Evolutionary conservation across 1,140 invertebrate species (phyloP), one percentile per base, ranked within the genome.

Genomic region (Alviniconcha marisindica): DNA sequence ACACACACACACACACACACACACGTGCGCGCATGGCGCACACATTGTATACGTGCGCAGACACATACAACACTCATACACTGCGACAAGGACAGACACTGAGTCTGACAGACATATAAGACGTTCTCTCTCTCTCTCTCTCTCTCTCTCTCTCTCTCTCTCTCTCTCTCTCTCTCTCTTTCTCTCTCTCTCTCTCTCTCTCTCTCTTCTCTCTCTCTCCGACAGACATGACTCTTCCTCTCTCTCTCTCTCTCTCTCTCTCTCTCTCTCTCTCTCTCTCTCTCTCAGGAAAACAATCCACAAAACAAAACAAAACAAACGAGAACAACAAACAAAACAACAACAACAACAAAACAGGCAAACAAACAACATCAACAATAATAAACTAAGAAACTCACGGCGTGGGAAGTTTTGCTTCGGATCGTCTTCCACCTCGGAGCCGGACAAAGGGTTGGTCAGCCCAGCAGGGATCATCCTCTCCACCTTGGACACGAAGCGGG

Each of bases 401-500:
- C 77, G 28, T 21, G 78, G 78, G 60, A 42, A 80, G 38, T 33
- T 42, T 31, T 80, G 33, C 60, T 69, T 33, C 0, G 78, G 56
- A 24, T 40, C 56, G 3, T 21, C 36, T 31, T 60, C 77, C 28
- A 78, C 44, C 21, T 38, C 78, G 10, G 18, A 38, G 2, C 60
- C 56, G 21, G 38, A 1, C 12, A 3, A 14, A 0, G 78, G 78
- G n/a, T 36, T 15, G 56, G 54, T 31, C 0, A 80, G 54, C 21
- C 78, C 56, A 0, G 38, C 21, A 31, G 54, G 78, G 36, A 80
- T 66, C 78, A 80, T 80, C 56, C 38, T 44, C n/a, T 44, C 38
- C 56, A 80, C 56, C 36, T 40, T 24, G 36, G 54, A 42, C 78
- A 80, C 78, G 38, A 66, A 69, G 56, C 60, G 78, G 38, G 33